Evolutionary conservation across 2,797 vertebrate species (phyloP).

Genomic region (Macropus fuliginosus): DNA sequence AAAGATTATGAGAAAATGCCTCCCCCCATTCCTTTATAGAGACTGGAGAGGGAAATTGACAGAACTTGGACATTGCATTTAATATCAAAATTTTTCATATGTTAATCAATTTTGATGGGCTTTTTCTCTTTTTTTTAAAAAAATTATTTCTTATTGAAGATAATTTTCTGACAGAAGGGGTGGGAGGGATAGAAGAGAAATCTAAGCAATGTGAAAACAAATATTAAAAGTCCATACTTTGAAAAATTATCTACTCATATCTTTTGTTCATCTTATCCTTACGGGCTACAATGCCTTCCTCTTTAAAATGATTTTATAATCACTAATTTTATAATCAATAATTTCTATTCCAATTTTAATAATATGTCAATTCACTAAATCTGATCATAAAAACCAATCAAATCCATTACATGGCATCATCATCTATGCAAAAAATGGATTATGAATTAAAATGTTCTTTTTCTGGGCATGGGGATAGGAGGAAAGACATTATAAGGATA

Average conservation of each 20-base stretch:
- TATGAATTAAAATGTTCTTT: background rate
- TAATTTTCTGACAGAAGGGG: background rate
- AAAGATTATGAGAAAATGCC: background rate
- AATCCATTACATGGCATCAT: background rate
- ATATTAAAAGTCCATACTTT: background rate
- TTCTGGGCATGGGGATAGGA: background rate
- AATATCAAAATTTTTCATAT: background rate
- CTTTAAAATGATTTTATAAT: background rate
- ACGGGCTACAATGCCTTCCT: background rate
- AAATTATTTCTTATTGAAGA: background rate
- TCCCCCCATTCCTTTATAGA: background rate
- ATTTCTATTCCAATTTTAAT: background rate
- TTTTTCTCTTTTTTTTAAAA: background rate
- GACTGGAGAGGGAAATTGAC: background rate
- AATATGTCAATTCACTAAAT: background rate
- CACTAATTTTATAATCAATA: background rate
- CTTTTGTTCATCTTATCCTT: background rate
- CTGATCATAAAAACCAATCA: background rate
- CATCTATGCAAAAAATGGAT: background rate
- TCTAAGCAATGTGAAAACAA: background rate
- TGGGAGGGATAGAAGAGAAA: background rate
- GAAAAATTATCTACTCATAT: background rate
- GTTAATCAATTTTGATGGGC: background rate
- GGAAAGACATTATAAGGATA: background rate
- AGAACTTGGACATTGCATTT: background rate